phyloP scores from a whole-genome alignment of 37 sponge, comb jelly and placozoan species.

The Corticium candelabrum region DNA sequence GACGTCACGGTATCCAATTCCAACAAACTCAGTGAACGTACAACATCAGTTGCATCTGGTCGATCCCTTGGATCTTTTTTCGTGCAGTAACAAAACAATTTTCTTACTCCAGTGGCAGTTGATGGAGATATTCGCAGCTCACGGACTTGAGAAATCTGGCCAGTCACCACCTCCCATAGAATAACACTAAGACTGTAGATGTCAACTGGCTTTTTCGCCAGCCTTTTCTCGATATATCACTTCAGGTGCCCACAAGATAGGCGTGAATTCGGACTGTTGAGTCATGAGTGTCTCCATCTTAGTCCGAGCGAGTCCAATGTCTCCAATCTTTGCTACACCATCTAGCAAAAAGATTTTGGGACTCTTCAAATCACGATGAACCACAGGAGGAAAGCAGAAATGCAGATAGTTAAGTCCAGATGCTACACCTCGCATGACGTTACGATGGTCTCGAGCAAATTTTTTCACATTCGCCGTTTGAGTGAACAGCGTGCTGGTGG shows the following conservation, averaged over 20 bases:
- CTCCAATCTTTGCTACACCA: slow-evolving; percentile 78
- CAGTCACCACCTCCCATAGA: slow-evolving; percentile 85
- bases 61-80: slow-evolving; percentile 38
- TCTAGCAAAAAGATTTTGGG: slow-evolving; percentile 77
- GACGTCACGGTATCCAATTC: neutral
- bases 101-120: slow-evolving; percentile 15
- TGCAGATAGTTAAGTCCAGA: slow-evolving; percentile 80
- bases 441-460: slow-evolving; percentile 46
- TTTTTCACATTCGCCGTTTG: no score
- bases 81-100: slow-evolving; percentile 42
- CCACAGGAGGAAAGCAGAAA: slow-evolving; percentile 59
- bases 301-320: slow-evolving; percentile 77
- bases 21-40: slow-evolving; percentile 2
- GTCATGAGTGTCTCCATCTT: slow-evolving; percentile 78
- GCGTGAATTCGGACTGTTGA: slow-evolving; percentile 75
- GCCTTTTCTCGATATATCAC: slow-evolving; percentile 72
- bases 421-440: slow-evolving; percentile 55
- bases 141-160: slow-evolving; percentile 47
- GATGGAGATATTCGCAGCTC: slow-evolving; percentile 39
- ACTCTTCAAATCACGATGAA: slow-evolving; percentile 87
- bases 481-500: no score
- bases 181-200: slow-evolving; percentile 84
- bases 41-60: slow-evolving; percentile 56
- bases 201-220: slow-evolving; percentile 88
- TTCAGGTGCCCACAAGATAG: slow-evolving; percentile 92